Base-by-base conservation (phyloP, 2,797 vertebrate species). In the Scomberomorus guttatus region DNA sequence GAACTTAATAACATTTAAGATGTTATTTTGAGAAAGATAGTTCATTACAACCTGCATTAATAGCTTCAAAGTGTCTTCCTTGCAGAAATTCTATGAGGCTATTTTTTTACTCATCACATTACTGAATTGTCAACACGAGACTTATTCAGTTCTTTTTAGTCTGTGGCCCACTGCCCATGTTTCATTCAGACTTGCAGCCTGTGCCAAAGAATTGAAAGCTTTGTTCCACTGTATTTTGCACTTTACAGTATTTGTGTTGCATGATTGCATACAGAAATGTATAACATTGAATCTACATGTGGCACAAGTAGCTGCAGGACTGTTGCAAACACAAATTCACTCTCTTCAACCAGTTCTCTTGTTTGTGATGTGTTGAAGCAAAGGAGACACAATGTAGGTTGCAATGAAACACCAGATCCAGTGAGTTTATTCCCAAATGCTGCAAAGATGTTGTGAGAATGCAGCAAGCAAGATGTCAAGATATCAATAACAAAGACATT, bases 41-140 rank as follows among this genome's bases (percentile, higher is more conserved):
- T 78, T 87, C 62, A 85, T 85, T 89, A 86, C 80, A 65, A 60
- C 74, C 51, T 2, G 6, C 77, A 72, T 82, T 87, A 86, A 81
- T 83, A 72, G 76, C 80, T 65, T 68, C 51, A 82, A 89, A 89
- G 79, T 77, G 72, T 72, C 79, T 63, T 24, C 27, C 72, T 65
- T 75, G 75, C 78, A 85, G 64, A 75, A 76, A 56, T 71, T 72
- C 42, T 37, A 29, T 48, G 62, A 65, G 64, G 69, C 39, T 79
- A 77, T 84, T 72, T 77, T 77, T 79, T 72, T 62, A 58, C 75
- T 77, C 60, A 60, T 82, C 77, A 73, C 68, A 83, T 85, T 81
- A 74, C 62, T 39, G 79, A 72, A 82, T 66, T 81, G 81, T 83
- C 83, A 84, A 80, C 70, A 57, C 56, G 50, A 80, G 63, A 85